Percentiles rank a stretch among this genome's conserved stretches.
These are phyloP conservation scores for Leuciscus idus DNA, from an alignment of 2,113 vertebrate species.

Conservation along the genomic window DNA sequence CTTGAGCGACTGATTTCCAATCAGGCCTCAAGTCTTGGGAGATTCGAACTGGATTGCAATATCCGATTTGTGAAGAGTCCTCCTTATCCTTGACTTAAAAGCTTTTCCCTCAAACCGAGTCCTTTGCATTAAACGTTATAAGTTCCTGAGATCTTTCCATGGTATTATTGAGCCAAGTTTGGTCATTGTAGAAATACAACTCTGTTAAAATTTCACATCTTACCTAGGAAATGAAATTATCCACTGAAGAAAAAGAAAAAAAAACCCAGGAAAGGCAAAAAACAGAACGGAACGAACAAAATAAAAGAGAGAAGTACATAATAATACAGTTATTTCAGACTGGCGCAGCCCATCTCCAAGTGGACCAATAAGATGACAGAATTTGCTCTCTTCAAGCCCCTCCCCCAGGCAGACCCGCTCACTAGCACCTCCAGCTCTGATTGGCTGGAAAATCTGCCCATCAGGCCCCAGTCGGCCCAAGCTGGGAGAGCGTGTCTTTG, in stretches of 20 bases:
- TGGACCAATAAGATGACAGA: slow-evolving; percentile 61
- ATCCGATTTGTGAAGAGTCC: slow-evolving; percentile 10
- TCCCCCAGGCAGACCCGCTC: slow-evolving; percentile 57
- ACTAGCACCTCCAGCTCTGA: slow-evolving; percentile 53
- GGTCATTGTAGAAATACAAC: slow-evolving; percentile 65
- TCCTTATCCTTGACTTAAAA: slow-evolving; percentile 36
- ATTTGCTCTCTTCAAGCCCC: slow-evolving; percentile 58
- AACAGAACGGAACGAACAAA: slow-evolving; percentile 51
- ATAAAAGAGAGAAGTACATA: slow-evolving; percentile 59
- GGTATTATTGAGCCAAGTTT: slow-evolving; percentile 66
- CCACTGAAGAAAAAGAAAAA: slow-evolving; percentile 55
- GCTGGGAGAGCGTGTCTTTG: slow-evolving; percentile 53
- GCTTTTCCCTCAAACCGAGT: slow-evolving; percentile 31
- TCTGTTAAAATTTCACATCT: slow-evolving; percentile 58
- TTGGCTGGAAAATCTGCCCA: slow-evolving; percentile 39
- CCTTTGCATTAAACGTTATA: slow-evolving; percentile 58
- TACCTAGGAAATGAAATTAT: slow-evolving; percentile 51
- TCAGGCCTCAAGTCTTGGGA: slow-evolving; percentile 41
- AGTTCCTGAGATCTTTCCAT: slow-evolving; percentile 66
- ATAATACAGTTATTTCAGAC: slow-evolving; percentile 65
- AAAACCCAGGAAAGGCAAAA: slow-evolving; percentile 56
- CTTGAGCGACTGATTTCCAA: slow-evolving; percentile 49
- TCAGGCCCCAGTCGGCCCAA: slow-evolving; percentile 38
- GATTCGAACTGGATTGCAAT: slow-evolving; percentile 46
- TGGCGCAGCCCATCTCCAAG: slow-evolving; percentile 62